These are phyloP conservation scores for Seriola dumerili DNA, from an alignment of 2,113 vertebrate species.

Conservation along the genomic window DNA sequence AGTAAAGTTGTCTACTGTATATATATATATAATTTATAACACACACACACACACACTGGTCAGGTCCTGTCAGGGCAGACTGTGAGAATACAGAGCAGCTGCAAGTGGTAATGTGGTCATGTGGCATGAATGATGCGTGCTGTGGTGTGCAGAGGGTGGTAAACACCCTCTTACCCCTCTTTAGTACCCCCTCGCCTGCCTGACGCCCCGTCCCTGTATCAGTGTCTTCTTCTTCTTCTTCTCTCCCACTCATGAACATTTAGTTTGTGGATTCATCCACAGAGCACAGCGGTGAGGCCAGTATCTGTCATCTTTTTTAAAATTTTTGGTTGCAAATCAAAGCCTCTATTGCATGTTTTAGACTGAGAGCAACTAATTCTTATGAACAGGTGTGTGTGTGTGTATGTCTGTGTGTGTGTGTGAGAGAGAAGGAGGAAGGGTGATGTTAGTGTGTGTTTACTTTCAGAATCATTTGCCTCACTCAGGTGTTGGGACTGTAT, in stretches of 20 bases:
- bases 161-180: conserved; percentile 69
- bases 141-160: conserved; percentile 52
- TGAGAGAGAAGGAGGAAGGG: neutral
- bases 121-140: conserved; percentile 60
- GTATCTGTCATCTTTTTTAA: neutral
- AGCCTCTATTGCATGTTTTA: neutral
- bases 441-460: conserved; percentile 22
- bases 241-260: neutral
- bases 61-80: conserved; percentile 66
- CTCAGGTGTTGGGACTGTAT: conserved; percentile 33
- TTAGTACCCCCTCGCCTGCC: conserved; percentile 53
- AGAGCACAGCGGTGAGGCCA: conserved; percentile 25
- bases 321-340: neutral
- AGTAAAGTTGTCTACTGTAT: conserved; percentile 60
- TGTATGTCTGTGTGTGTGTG: conserved; percentile 14
- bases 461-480: conserved; percentile 40
- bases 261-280: conserved; percentile 30
- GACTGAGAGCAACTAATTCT: neutral
- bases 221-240: conserved; percentile 24
- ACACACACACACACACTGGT: conserved; percentile 39
- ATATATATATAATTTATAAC: conserved; percentile 50
- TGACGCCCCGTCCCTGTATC: conserved; percentile 38
- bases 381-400: conserved; percentile 23
- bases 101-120: conserved; percentile 68
- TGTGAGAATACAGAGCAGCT: conserved; percentile 77